phyloP scores from a whole-genome alignment of 2,113 vertebrate genomes.

The Bucco capensis region DNA sequence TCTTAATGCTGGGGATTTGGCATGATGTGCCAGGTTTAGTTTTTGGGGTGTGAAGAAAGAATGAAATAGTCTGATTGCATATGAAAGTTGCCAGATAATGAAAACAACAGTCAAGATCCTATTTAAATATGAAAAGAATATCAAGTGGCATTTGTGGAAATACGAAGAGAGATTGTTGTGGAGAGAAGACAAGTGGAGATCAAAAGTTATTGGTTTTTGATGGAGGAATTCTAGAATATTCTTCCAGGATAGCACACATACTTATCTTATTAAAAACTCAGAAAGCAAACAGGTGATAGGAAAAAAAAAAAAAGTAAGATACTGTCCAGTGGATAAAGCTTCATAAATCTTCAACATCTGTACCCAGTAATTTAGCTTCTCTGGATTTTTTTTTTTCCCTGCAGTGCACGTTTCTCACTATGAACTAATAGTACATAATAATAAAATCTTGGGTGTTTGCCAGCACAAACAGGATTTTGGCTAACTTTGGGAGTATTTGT shows the following conservation, averaged over 20 bases:
- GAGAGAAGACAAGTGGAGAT: conserved; percentile 19
- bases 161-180: neutral
- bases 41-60: neutral
- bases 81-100: neutral
- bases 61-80: neutral
- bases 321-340: conserved; percentile 31
- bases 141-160: neutral
- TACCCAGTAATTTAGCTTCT: conserved; percentile 53
- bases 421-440: conserved; percentile 71
- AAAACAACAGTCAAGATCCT: neutral
- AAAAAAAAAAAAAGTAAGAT: conserved; percentile 45
- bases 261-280: conserved; percentile 56
- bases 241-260: conserved; percentile 43
- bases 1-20: neutral
- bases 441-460: conserved; percentile 64
- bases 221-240: conserved; percentile 32
- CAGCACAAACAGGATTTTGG: conserved; percentile 67
- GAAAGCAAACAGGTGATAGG: conserved; percentile 62
- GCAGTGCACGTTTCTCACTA: conserved; percentile 66
- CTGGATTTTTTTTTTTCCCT: neutral
- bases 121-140: conserved; percentile 41
- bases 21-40: neutral
- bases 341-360: conserved; percentile 68
- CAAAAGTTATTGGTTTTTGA: conserved; percentile 10
- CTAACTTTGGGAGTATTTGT: conserved; percentile 64